Evolutionary conservation across 2,113 vertebrate genomes (phyloP).

Genomic region (Leucopsar rothschildi): DNA sequence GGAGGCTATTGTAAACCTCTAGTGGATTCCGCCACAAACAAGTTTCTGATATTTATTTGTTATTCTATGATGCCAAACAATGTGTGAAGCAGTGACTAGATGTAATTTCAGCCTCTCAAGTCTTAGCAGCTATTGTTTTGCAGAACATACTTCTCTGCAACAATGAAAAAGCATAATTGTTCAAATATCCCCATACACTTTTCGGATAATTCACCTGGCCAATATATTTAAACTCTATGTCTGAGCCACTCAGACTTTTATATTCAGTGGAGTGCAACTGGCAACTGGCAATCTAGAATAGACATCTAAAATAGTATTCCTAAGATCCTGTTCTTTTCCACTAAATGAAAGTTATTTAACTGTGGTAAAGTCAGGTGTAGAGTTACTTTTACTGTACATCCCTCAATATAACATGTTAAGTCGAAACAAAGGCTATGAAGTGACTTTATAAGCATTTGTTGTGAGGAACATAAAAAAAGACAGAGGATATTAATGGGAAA

Average conservation of each 20-base stretch:
- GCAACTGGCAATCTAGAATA: neutral
- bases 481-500: neutral
- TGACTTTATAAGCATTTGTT: neutral
- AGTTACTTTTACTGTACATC: neutral
- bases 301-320: neutral
- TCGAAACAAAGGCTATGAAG: neutral
- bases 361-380: neutral
- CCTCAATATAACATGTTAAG: neutral
- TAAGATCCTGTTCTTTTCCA: neutral
- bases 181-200: neutral
- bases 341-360: neutral
- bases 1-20: neutral
- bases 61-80: neutral
- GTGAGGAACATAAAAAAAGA: neutral
- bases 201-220: neutral
- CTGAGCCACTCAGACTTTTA: neutral
- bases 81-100: neutral
- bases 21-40: neutral
- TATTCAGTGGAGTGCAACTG: neutral
- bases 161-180: neutral
- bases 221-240: neutral
- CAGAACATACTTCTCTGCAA: neutral
- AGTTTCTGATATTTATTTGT: neutral
- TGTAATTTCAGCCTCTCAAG: neutral
- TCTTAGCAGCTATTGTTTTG: neutral